Conservation (phyloP, 1,140 invertebrate genomes). For the Macrocentrus cingulum region DNA sequence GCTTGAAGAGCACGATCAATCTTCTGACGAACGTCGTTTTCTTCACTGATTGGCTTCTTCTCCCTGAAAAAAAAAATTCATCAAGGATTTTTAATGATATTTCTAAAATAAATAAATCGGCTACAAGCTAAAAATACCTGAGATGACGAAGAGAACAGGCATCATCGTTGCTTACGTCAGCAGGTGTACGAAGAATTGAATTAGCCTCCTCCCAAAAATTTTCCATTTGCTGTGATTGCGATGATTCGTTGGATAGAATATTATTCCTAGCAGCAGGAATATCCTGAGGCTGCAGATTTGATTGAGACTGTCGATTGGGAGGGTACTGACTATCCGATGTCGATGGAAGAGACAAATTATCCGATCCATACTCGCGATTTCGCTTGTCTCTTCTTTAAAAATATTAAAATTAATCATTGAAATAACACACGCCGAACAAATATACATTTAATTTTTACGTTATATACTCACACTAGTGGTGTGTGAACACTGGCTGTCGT, state of each 20-base stretch:
- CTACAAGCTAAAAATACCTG: no score
- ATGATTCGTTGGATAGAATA: slow-evolving; percentile 41
- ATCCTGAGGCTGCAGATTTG: slow-evolving; percentile 43
- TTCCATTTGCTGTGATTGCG: slow-evolving; percentile 39
- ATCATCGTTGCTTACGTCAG: slow-evolving; percentile 39
- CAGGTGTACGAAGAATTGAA: slow-evolving; percentile 39
- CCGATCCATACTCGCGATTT: slow-evolving; percentile 44
- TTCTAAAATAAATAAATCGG: no score
- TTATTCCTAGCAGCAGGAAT: slow-evolving; percentile 36
- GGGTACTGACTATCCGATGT: slow-evolving; percentile 43
- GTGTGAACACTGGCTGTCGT: slow-evolving; percentile 32
- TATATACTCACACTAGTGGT: slow-evolving; percentile 41
- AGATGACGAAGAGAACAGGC: slow-evolving; percentile 33
- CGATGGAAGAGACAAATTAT: slow-evolving; percentile 38
- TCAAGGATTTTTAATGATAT: no score
- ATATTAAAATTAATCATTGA: slow-evolving; percentile 14
- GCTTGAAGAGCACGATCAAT: slow-evolving; percentile 65
- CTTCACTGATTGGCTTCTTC: slow-evolving; percentile 67
- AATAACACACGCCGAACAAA: no score
- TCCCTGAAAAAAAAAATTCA: no score
- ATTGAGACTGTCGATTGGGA: slow-evolving; percentile 41
- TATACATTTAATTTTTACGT: no score
- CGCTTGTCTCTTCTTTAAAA: slow-evolving; percentile 45
- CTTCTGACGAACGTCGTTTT: slow-evolving; percentile 63
- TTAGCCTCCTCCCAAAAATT: slow-evolving; percentile 44